A percentile compares a stretch with the other conserved stretches of the same genome.
phyloP scores from a whole-genome alignment of 2,888 invertebrate genomes.

The Dusona sp. region DNA sequence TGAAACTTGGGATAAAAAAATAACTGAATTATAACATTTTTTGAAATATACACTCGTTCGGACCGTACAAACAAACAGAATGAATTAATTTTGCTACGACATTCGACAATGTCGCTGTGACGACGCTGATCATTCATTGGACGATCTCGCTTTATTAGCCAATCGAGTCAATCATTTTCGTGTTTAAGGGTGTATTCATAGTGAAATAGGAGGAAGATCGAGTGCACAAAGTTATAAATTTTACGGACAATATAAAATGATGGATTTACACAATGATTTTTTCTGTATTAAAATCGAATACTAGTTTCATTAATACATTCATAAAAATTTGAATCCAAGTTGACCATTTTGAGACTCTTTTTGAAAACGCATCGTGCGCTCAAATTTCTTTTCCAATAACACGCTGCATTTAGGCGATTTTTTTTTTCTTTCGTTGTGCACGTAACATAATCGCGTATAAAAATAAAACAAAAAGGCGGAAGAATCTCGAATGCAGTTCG shows the following conservation, averaged over 20 bases:
- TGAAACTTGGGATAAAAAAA: not conserved
- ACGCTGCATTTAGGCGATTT: not conserved
- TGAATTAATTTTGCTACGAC: not conserved
- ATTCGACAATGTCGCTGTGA: not conserved
- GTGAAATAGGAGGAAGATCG: not conserved
- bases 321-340: not conserved
- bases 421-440: not conserved
- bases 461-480: not conserved
- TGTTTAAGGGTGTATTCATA: not conserved
- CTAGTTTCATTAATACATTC: not conserved
- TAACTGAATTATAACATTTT: not conserved
- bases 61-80: not conserved
- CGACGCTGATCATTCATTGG: constrained; percentile 17
- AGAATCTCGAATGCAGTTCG: not conserved
- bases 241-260: not conserved
- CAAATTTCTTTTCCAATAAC: not conserved
- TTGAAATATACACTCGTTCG: not conserved
- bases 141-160: not conserved
- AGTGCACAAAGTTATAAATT: not conserved
- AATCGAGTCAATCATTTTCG: not conserved
- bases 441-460: not conserved
- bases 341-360: not conserved
- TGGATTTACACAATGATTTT: not conserved
- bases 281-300: not conserved
- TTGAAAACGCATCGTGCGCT: not conserved